phyloP scores from a whole-genome alignment of 64 coral and sea anemone genomes.

The Exaiptasia diaphana region DNA sequence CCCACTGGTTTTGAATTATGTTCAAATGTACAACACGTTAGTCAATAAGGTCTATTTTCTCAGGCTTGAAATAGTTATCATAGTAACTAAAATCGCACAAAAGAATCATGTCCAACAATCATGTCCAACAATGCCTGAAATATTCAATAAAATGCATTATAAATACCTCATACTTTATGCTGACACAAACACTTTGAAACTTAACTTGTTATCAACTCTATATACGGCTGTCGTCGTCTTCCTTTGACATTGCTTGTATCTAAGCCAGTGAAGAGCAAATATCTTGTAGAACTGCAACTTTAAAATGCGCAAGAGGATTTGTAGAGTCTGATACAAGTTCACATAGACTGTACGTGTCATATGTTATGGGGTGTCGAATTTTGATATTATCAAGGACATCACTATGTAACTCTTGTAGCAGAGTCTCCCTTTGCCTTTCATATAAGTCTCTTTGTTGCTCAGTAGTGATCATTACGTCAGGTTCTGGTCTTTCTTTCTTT shows the following conservation, averaged over 20 bases:
- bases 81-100: too few species aligned
- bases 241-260: neutral
- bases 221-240: neutral
- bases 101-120: too few species aligned
- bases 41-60: too few species aligned
- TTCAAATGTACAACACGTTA: too few species aligned
- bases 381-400: neutral
- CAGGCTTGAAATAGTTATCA: too few species aligned
- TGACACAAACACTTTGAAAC: too few species aligned
- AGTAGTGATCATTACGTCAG: neutral
- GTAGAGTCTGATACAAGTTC: neutral
- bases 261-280: neutral
- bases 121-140: too few species aligned
- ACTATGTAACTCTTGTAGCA: neutral
- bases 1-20: too few species aligned
- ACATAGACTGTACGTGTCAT: neutral
- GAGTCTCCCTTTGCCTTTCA: too few species aligned
- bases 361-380: neutral
- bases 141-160: too few species aligned
- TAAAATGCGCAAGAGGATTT: neutral
- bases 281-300: neutral
- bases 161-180: too few species aligned
- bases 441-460: neutral
- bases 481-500: neutral
- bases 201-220: too few species aligned